phyloP scores from a whole-genome alignment of 2,113 vertebrate genomes.

The Salvelinus fontinalis region DNA sequence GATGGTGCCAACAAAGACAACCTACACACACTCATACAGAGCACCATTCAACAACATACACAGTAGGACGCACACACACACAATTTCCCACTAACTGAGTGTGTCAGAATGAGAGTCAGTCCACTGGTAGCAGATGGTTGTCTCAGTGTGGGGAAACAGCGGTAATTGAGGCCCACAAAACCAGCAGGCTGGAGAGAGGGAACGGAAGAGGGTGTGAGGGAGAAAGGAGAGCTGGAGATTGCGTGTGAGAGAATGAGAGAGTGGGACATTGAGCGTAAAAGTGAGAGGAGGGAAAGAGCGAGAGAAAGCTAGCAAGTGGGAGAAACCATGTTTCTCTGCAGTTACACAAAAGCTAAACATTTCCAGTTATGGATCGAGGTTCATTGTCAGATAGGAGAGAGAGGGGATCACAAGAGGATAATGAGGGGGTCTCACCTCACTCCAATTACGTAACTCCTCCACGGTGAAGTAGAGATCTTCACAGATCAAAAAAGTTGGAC shows the following conservation, averaged over 20 bases:
- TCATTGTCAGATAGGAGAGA: neutral
- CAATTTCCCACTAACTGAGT: neutral
- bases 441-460: neutral
- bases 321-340: neutral
- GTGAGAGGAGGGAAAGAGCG: neutral
- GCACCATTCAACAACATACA: neutral
- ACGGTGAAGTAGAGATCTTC: no score
- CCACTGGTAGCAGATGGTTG: conserved; percentile 41
- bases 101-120: conserved; percentile 20
- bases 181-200: neutral
- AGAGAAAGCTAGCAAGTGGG: neutral
- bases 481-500: no score
- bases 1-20: conserved; percentile 2
- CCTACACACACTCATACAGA: neutral
- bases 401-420: neutral
- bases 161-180: conserved; percentile 19
- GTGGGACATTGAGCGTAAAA: no score
- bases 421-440: neutral
- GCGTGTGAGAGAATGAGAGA: neutral
- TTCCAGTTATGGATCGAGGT: neutral
- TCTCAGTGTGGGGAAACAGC: conserved; percentile 23
- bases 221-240: neutral
- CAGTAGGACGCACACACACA: neutral
- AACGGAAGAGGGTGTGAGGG: neutral
- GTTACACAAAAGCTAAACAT: neutral